These are phyloP conservation scores for Clarias batrachus DNA, from an alignment of 2,113 vertebrate species.

Conservation along the genomic window DNA sequence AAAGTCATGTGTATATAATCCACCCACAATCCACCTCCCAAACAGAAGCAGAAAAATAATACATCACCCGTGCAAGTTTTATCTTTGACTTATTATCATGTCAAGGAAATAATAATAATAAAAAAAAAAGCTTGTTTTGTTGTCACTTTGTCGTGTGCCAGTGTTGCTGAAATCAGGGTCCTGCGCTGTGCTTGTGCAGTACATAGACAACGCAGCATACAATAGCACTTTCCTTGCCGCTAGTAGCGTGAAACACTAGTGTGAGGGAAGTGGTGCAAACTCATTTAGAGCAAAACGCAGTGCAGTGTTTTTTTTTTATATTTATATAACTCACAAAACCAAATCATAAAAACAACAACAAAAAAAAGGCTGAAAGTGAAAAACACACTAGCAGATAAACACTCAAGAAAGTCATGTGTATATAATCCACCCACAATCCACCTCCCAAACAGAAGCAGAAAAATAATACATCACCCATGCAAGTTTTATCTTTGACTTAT, in stretches of 20 bases:
- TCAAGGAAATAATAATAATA: neutral
- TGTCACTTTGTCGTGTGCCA: neutral
- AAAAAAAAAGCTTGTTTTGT: neutral
- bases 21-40: neutral
- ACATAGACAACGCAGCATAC: neutral
- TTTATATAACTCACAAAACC: neutral
- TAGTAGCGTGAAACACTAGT: neutral
- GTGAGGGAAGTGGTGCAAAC: neutral
- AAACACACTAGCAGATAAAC: neutral
- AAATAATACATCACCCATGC: neutral
- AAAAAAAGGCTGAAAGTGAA: neutral
- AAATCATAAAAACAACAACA: neutral
- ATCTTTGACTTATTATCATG: neutral
- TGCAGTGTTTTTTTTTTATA: neutral
- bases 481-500: neutral
- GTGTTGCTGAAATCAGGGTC: neutral
- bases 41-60: neutral
- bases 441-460: neutral
- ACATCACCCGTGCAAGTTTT: neutral
- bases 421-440: slow-evolving; percentile 7
- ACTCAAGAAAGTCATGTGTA: neutral
- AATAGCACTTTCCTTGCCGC: neutral
- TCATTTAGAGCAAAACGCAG: neutral
- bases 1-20: neutral
- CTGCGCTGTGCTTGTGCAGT: neutral